Percentiles rank a stretch among this genome's conserved stretches.
Conservation (phyloP, 1,140 invertebrate genomes). For the Araneus ventricosus region DNA sequence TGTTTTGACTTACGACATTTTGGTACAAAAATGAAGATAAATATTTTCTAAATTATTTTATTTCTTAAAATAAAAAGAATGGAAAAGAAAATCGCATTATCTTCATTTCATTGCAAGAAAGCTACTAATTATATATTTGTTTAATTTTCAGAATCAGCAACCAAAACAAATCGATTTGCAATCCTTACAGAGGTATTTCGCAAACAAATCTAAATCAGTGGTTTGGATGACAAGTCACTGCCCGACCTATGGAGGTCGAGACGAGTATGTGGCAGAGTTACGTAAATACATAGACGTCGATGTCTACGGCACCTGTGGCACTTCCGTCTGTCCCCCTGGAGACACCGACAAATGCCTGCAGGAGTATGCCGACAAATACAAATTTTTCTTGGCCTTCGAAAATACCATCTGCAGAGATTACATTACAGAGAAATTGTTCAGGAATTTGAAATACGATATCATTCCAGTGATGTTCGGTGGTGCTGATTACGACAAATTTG, state of each 20-base stretch:
- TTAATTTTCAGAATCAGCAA: slow-evolving; percentile 47
- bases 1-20: too few relatives aligned
- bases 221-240: slow-evolving; percentile 86
- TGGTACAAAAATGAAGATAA: too few relatives aligned
- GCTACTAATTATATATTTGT: too few relatives aligned
- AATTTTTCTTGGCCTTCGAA: slow-evolving; percentile 89
- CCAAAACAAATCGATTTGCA: not conserved
- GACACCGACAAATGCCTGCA: slow-evolving; percentile 82
- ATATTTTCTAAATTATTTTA: too few relatives aligned
- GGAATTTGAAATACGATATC: slow-evolving; percentile 76
- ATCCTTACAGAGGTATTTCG: not conserved
- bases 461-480: slow-evolving; percentile 77
- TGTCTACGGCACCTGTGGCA: slow-evolving; percentile 85
- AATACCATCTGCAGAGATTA: slow-evolving; percentile 87
- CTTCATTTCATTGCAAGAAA: too few relatives aligned
- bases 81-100: too few relatives aligned
- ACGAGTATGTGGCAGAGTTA: slow-evolving; percentile 83
- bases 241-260: slow-evolving; percentile 81
- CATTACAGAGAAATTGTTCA: slow-evolving; percentile 84
- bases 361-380: slow-evolving; percentile 82
- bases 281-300: slow-evolving; percentile 84
- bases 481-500: slow-evolving; percentile 74
- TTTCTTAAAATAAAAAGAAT: too few relatives aligned
- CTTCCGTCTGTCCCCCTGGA: slow-evolving; percentile 60
- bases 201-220: slow-evolving; percentile 78